A percentile compares a stretch with the other conserved stretches of the same genome.
These are phyloP conservation scores for Archips crataeganus DNA, from an alignment of 2,888 invertebrate genomes.

Conservation along the genomic window DNA sequence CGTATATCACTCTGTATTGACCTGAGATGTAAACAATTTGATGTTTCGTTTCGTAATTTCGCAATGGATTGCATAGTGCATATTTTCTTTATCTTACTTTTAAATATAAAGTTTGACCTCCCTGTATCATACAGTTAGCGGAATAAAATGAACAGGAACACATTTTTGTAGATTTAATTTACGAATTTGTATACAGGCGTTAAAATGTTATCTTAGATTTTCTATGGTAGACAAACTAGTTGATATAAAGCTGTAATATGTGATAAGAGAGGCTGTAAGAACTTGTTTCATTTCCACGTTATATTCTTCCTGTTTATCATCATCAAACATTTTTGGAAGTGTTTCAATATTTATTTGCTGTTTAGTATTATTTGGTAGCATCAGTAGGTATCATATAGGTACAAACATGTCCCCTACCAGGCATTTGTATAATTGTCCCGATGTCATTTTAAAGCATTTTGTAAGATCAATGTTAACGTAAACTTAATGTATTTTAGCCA, in stretches of 20 bases:
- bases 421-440: slow-evolving; percentile 46
- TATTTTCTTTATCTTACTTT: slow-evolving; percentile 58
- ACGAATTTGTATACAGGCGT: slow-evolving; percentile 77
- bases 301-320: slow-evolving; percentile 65
- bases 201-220: slow-evolving; percentile 81
- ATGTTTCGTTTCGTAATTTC: slow-evolving; percentile 59
- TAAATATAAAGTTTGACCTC: slow-evolving; percentile 64
- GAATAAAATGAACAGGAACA: slow-evolving; percentile 62
- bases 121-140: slow-evolving; percentile 65
- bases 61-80: slow-evolving; percentile 66
- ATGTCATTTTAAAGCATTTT: slow-evolving; percentile 73
- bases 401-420: slow-evolving; percentile 58
- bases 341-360: slow-evolving; percentile 58
- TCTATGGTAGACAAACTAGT: slow-evolving; percentile 81
- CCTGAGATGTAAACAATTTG: slow-evolving; percentile 59
- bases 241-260: slow-evolving; percentile 78
- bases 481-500: slow-evolving; percentile 60
- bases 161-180: slow-evolving; percentile 76
- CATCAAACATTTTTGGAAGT: slow-evolving; percentile 44
- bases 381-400: slow-evolving; percentile 77
- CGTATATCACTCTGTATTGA: slow-evolving; percentile 52
- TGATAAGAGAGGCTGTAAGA: slow-evolving; percentile 85
- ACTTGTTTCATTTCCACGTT: slow-evolving; percentile 68
- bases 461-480: slow-evolving; percentile 66
- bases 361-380: slow-evolving; percentile 56